These are phyloP conservation scores for Pachyrhynchus sulphureomaculatus DNA, from an alignment of 1,140 invertebrate species.

Conservation along the genomic window DNA sequence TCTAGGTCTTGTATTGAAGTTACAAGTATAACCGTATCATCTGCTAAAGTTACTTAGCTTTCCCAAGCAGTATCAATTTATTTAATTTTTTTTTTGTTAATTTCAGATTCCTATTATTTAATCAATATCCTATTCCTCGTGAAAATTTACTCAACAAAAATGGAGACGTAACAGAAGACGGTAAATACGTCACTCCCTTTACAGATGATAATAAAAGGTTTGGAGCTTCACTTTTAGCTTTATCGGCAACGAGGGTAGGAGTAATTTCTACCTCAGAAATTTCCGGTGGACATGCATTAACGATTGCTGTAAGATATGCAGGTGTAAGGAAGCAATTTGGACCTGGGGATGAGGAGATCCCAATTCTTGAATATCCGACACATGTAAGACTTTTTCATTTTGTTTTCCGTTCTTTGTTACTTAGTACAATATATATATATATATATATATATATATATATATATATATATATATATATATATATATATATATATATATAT, in stretches of 20 bases:
- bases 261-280: conserved; percentile 72
- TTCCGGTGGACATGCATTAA: conserved; percentile 69
- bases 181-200: conserved; percentile 75
- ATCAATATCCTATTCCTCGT: conserved; percentile 82
- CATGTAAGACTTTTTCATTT: conserved; percentile 63
- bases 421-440: too few relatives aligned
- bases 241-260: conserved; percentile 79
- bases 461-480: too few relatives aligned
- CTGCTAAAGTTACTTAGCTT: too few relatives aligned
- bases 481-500: too few relatives aligned
- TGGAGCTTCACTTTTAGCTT: conserved; percentile 77
- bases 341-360: conserved; percentile 68
- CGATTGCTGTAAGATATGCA: conserved; percentile 88
- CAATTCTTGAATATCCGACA: conserved; percentile 88
- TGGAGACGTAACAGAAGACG: conserved; percentile 82
- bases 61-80: too few relatives aligned
- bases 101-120: conserved; percentile 78
- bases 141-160: conserved; percentile 82
- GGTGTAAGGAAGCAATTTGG: conserved; percentile 89
- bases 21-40: too few relatives aligned
- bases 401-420: too few relatives aligned
- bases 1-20: too few relatives aligned
- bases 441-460: too few relatives aligned
- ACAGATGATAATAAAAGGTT: conserved; percentile 75
- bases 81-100: too few relatives aligned